Base-by-base conservation (phyloP, 2,797 vertebrate genomes). In the Paratrypauchen microcephalus region DNA sequence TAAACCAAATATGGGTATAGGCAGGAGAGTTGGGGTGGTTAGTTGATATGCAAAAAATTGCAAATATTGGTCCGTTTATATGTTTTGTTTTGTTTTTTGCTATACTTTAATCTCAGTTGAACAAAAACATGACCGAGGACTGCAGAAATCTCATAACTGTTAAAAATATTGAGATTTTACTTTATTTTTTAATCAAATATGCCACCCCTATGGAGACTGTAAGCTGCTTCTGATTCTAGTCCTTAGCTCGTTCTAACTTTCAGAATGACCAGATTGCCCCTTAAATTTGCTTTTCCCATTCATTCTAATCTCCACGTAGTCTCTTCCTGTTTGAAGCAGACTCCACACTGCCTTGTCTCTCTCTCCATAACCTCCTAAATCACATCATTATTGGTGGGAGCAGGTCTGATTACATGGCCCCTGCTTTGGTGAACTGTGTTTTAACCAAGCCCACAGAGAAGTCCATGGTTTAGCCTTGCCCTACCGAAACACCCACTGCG, bases 401-500 rank as follows among this genome's bases (percentile, higher is more conserved):
- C 62, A 12, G 50, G 26, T 26, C 67, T 66, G 9, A 58, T 80
- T 36, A 5, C 36, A 8, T 69, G 6, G 19, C 69, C 55, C 55
- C 18, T 26, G 19, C 78, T 45, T 1, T n/a, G 68, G 72, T 75
- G 16, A 5, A 50, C 73, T 28, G 66, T 62, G 18, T 13, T 74
- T 57, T 26, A 70, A 52, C 64, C 0, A 1, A 68, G 59, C 68
- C n/a, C 56, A 61, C 50, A 50, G 24, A 41, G 63, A 50, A 62
- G 67, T 65, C 52, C 78, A 73, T 82, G 74, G 60, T 65, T 57
- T 24, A 24, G 67, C 69, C 75, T 71, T 9, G 65, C 73, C 71
- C 65, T 0, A 16, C 70, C 80, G 85, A 90, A 86, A 89, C 81
- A 82, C 84, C 76, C 83, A 86, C 83, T 76, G 75, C 81, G 84